Evolutionary conservation across 2,888 invertebrate genomes (phyloP), one percentile per base, ranked within the genome.

Genomic region (Acanthopleura granulata): DNA sequence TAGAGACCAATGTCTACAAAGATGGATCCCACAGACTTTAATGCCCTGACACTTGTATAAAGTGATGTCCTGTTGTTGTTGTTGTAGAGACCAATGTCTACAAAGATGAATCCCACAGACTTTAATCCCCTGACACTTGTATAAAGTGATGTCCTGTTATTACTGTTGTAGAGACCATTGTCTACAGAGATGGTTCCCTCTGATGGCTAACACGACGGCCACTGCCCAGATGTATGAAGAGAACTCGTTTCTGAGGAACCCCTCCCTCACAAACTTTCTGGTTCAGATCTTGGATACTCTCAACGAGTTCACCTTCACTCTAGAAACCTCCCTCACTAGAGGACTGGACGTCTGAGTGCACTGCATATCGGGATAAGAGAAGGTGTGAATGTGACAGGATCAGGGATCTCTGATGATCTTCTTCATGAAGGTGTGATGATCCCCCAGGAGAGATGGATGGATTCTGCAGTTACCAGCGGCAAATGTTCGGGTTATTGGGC

Each of bases 191-290:
- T 95, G 98, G 94, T 92, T 99, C 75, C 94, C 94, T n/a, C 95
- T 97, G 72, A 95, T 99, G 94, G 95, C 97, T 0, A 92, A 94
- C 86, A 95, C 96, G 25, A 95, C 96, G 79, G 95, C 96, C 9
- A 97, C 98, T 0, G 87, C 88, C 15, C 97, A 97, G 88, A 96
- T 99, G 96, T 99, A 97, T 89, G 98, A 98, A 89, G 98, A 98
- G 88, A 94, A 95, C 84, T 97, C 98, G 74, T 99, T 99, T 91
- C 92, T 99, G 78, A 93, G 98, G 75, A 96, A 96, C 87, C 93
- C 95, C 74, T 94, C 94, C 75, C 92, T 97, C 61, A 93, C 96
- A 78, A 96, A 95, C 82, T 97, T 97, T 92, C 93, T 98, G 77
- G 93, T 95, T 81, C 96, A 97, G 91, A 96, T 97, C 88, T 93